A percentile compares a stretch with the other conserved stretches of the same genome.
These are phyloP conservation scores for Phragmatobia fuliginosa DNA, from an alignment of 2,888 invertebrate species.

Conservation along the genomic window DNA sequence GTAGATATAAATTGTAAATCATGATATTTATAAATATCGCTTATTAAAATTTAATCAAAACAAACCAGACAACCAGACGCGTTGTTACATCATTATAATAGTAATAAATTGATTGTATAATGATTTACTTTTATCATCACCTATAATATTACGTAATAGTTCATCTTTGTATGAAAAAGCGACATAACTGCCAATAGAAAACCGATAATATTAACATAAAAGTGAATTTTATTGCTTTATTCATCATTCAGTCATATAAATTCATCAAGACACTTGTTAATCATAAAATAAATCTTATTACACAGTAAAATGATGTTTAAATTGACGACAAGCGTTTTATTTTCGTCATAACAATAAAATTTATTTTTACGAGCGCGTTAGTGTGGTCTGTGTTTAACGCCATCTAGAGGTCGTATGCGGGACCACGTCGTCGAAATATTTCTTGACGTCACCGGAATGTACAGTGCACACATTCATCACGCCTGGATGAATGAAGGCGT, in stretches of 20 bases:
- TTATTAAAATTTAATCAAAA: constrained; percentile 57
- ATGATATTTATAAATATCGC: constrained; percentile 38
- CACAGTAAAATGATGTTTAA: constrained; percentile 86
- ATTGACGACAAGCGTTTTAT: constrained; percentile 87
- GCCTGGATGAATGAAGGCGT: constrained; percentile 73
- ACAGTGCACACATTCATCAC: constrained; percentile 70
- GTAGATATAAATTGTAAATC: constrained; percentile 25
- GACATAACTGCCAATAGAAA: constrained; percentile 80
- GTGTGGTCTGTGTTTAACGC: constrained; percentile 69
- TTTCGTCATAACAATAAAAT: constrained; percentile 87
- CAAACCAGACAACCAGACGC: constrained; percentile 43
- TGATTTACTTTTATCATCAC: constrained; percentile 68
- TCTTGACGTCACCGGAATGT: constrained; percentile 70
- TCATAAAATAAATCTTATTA: constrained; percentile 87
- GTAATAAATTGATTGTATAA: constrained; percentile 56
- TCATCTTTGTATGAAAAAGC: constrained; percentile 68
- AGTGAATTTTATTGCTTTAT: constrained; percentile 83
- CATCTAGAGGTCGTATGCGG: constrained; percentile 69
- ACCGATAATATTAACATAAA: constrained; percentile 81
- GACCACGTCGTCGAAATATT: constrained; percentile 64
- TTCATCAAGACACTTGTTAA: constrained; percentile 87
- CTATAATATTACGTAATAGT: constrained; percentile 65
- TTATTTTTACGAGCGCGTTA: constrained; percentile 82
- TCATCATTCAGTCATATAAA: constrained; percentile 84
- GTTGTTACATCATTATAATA: constrained; percentile 38